Evolutionary conservation across 2,113 vertebrate species (phyloP), one percentile per base, ranked within the genome.

Genomic region (Phyllopteryx taeniolatus): DNA sequence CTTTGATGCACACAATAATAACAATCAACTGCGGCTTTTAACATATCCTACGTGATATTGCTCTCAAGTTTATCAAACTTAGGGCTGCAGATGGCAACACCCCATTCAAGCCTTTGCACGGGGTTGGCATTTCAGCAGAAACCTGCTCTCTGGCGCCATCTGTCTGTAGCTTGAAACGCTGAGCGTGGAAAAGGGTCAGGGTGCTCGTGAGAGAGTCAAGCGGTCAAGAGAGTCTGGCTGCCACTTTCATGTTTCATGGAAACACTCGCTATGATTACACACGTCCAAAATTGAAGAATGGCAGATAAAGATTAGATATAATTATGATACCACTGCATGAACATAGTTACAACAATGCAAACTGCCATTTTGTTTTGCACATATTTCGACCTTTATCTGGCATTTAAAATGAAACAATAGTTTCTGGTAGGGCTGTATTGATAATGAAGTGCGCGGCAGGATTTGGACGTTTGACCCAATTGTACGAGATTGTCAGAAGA

Each of bases 401-500:
- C 9, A n/a, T 56, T n/a, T 11, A 19, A 56, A n/a, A 54, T 3
- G 35, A 56, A 56, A n/a, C 2, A 17, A 31, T 19, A 61, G 5
- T 0, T 8, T 3, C 35, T 62, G 49, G 56, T 39, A 35, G 12
- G 77, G 27, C 14, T 27, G 44, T 69, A 63, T 19, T 39, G 57
- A 53, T 61, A 74, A 74, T 66, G 76, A 65, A 73, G 80, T 80
- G 79, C 77, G 71, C 73, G 75, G 81, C 68, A 57, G 63, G 22
- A 74, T 76, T 68, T 31, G 70, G 68, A 62, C 51, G 74, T 73
- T 76, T 88, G 83, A 85, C 86, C 81, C 76, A 85, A 75, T 87
- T 90, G 79, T 68, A n/a, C 49, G 63, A 79, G 71, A 79, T 76
- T 83, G 74, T 83, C 82, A 81, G 72, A 68, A 79, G 20, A 76